Evolutionary conservation across 1,140 invertebrate genomes (phyloP).

Genomic region (Rhopalosiphum padi): DNA sequence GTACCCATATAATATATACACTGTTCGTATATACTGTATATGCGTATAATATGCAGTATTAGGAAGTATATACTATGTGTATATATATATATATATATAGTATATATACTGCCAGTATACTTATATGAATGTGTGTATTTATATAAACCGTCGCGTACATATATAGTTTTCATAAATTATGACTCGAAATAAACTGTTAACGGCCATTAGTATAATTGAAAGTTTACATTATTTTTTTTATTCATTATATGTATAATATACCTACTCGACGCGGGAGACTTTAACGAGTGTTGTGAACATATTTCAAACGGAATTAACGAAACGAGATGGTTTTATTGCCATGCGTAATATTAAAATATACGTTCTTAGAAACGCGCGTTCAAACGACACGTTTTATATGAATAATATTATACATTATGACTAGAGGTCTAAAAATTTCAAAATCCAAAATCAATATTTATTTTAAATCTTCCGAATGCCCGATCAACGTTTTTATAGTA

Average conservation of each 20-base stretch:
- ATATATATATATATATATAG: background rate
- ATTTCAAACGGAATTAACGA: slow-evolving; percentile 43
- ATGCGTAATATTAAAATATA: background rate
- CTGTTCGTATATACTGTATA: too few species aligned
- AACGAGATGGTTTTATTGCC: slow-evolving; percentile 44
- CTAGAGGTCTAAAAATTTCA: background rate
- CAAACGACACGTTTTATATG: background rate
- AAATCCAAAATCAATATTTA: slow-evolving; percentile 21
- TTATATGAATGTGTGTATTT: background rate
- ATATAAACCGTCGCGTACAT: background rate
- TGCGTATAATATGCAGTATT: background rate
- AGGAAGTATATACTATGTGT: background rate
- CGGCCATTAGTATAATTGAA: slow-evolving; percentile 45
- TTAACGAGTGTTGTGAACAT: slow-evolving; percentile 37
- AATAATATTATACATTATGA: slow-evolving; percentile 18
- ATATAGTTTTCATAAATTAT: slow-evolving; percentile 31
- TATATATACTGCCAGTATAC: background rate
- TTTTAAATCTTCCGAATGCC: background rate
- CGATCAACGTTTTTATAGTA: background rate
- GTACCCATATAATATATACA: background rate
- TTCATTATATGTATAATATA: background rate
- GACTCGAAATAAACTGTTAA: slow-evolving; percentile 37
- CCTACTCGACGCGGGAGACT: slow-evolving; percentile 38
- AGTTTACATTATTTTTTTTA: slow-evolving; percentile 22
- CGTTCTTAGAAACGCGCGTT: background rate